Evolutionary conservation across 1,140 invertebrate genomes (phyloP).

Genomic region (Pseudomyrmex pallidus): DNA sequence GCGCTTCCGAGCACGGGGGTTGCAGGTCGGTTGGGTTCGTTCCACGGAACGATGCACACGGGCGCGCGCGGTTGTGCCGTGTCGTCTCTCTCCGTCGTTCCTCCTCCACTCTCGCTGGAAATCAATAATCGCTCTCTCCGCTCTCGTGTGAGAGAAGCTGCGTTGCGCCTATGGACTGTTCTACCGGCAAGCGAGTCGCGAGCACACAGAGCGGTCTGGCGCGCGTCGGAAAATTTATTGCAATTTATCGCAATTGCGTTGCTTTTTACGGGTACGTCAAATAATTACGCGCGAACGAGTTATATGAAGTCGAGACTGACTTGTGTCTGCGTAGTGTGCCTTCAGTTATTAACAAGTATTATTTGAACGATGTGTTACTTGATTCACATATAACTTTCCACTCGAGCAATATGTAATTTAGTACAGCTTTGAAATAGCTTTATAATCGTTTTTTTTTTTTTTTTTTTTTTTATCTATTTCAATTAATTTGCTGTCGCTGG

Average conservation of each 20-base stretch:
- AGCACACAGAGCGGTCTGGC: neutral
- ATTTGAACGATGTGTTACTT: neutral
- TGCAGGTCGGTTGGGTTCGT: constrained; percentile 56
- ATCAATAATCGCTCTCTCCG: constrained; percentile 56
- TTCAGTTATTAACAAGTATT: too few species aligned
- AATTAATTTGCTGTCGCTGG: neutral
- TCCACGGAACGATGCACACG: constrained; percentile 53
- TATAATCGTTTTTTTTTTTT: too few species aligned
- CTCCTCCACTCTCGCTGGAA: constrained; percentile 34
- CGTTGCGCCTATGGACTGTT: constrained; percentile 27
- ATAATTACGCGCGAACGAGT: neutral
- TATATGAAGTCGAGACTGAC: neutral
- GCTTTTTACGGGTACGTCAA: neutral
- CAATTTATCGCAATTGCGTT: neutral
- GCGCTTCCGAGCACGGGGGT: constrained; percentile 25
- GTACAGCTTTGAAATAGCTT: too few species aligned
- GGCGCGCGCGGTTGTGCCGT: constrained; percentile 39
- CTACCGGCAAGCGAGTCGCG: neutral
- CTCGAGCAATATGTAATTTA: neutral
- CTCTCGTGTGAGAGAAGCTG: constrained; percentile 28
- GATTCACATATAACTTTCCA: neutral
- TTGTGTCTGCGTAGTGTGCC: neutral
- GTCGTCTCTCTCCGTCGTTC: constrained; percentile 14
- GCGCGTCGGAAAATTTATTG: constrained; percentile 13
- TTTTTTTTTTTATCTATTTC: neutral